Conservation (phyloP, 2,888 invertebrate genomes). For the Tachina grossa region DNA sequence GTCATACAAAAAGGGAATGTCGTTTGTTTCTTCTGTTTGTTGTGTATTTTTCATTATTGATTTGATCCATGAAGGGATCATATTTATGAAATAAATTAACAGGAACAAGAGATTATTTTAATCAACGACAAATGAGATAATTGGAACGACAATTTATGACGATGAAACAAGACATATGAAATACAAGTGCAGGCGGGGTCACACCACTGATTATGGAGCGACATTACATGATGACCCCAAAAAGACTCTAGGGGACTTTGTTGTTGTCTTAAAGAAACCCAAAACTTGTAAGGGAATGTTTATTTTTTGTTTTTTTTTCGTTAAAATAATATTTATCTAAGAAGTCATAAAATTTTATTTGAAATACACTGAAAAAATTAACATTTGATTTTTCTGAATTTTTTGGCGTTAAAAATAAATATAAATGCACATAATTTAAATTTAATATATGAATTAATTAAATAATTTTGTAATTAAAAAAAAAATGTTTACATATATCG, state of each 20-base stretch:
- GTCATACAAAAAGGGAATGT: conserved; percentile 11
- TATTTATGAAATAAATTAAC: conserved; percentile 73
- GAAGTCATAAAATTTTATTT: too few relatives aligned
- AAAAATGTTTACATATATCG: too few relatives aligned
- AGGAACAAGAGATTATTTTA: conserved; percentile 71
- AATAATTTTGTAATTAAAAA: too few relatives aligned
- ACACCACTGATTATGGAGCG: conserved; percentile 20
- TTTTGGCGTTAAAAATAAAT: too few relatives aligned
- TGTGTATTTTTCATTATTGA: conserved; percentile 62
- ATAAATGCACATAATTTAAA: too few relatives aligned
- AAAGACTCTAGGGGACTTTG: conserved; percentile 43
- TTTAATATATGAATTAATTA: too few relatives aligned
- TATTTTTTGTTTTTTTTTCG: background rate
- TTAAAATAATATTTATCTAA: conserved; percentile 4
- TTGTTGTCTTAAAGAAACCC: background rate
- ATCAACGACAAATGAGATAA: conserved; percentile 79
- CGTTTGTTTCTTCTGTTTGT: too few relatives aligned
- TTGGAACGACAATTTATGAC: conserved; percentile 78
- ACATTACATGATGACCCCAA: conserved; percentile 65
- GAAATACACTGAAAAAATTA: too few relatives aligned
- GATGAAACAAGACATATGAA: conserved; percentile 48
- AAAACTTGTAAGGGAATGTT: background rate
- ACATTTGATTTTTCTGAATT: too few relatives aligned
- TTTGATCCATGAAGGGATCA: conserved; percentile 72
- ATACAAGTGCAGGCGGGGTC: background rate